These are phyloP conservation scores for Pavo muticus DNA, from an alignment of 2,113 vertebrate species.

Conservation along the genomic window DNA sequence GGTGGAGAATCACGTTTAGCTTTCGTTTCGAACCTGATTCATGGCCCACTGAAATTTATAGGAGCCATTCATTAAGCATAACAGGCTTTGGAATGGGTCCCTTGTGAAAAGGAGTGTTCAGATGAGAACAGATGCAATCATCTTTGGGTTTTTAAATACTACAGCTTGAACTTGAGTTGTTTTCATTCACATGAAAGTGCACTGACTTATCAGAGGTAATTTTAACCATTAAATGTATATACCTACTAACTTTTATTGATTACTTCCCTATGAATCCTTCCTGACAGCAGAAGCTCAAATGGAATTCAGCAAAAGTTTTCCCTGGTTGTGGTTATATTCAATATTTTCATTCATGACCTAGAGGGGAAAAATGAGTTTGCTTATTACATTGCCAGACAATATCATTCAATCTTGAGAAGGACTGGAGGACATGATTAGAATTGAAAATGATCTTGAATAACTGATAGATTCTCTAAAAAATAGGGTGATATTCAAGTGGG, in stretches of 20 bases:
- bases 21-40: conserved; percentile 32
- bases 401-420: neutral
- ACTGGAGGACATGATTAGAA: neutral
- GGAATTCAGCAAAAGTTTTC: neutral
- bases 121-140: conserved; percentile 42
- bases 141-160: neutral
- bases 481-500: neutral
- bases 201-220: conserved; percentile 41
- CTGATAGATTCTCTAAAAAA: neutral
- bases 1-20: conserved; percentile 6
- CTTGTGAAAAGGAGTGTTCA: neutral
- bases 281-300: neutral
- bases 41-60: conserved; percentile 46
- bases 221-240: neutral
- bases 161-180: neutral
- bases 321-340: neutral
- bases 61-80: conserved; percentile 40
- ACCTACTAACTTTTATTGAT: neutral
- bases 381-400: conserved; percentile 29
- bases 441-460: conserved; percentile 23
- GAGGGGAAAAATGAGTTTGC: neutral
- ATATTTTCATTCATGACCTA: conserved; percentile 26
- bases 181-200: neutral
- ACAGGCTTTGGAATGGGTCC: conserved; percentile 40
- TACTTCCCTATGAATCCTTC: neutral